These are phyloP conservation scores for Anthopleura sola DNA, from an alignment of 64 coral and sea anemone genomes.

Conservation along the genomic window DNA sequence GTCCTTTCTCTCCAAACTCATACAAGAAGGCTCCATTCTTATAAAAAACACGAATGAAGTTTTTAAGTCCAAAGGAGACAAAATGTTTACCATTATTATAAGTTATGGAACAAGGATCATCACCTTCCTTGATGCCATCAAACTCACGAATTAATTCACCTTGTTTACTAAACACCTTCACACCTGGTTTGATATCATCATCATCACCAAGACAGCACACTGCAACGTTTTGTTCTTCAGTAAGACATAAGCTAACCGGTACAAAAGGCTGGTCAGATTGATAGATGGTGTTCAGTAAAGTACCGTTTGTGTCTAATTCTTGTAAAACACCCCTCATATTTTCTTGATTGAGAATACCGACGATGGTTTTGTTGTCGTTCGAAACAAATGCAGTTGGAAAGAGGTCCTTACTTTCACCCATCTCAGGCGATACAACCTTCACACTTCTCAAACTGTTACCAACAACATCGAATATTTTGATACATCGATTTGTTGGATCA, in stretches of 20 bases:
- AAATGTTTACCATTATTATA: neutral
- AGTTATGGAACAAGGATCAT: neutral
- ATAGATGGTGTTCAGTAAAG: neutral
- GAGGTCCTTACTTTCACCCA: no score
- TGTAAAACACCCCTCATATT: slow-evolving; percentile 39
- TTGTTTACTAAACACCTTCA: neutral
- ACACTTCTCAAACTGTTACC: no score
- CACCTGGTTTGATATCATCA: neutral
- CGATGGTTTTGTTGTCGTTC: no score
- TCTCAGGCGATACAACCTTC: no score
- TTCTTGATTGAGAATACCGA: slow-evolving; percentile 15
- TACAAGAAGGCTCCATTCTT: neutral
- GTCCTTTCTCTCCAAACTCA: neutral
- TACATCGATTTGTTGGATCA: no score
- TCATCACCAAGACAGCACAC: neutral
- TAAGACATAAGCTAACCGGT: neutral
- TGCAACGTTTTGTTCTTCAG: neutral
- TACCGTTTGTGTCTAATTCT: slow-evolving; percentile 39
- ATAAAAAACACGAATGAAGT: neutral
- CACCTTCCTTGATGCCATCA: neutral
- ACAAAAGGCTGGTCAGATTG: neutral
- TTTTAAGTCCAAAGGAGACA: neutral
- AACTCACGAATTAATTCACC: neutral
- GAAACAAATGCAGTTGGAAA: no score
- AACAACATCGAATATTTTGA: no score